Evolutionary conservation across 1,140 invertebrate genomes (phyloP).

Genomic region (Bombus polaris): DNA sequence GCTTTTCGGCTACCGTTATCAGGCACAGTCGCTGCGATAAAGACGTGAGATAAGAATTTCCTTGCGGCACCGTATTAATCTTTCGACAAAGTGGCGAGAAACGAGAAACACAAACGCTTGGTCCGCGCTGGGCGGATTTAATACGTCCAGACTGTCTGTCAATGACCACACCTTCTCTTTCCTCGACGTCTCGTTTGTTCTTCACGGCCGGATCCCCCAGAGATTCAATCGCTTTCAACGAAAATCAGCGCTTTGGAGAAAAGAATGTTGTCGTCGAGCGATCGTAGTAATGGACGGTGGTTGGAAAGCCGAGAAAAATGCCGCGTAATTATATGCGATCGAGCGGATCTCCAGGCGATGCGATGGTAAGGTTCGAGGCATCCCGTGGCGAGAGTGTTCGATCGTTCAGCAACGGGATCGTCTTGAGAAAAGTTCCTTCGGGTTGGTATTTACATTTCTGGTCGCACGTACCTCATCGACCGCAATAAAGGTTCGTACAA

Average conservation of each 20-base stretch:
- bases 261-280: background rate
- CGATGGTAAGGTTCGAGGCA: background rate
- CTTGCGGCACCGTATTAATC: slow-evolving; percentile 60
- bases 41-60: slow-evolving; percentile 64
- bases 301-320: slow-evolving; percentile 14
- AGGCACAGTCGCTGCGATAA: slow-evolving; percentile 44
- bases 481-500: slow-evolving; percentile 45
- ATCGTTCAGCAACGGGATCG: slow-evolving; percentile 29
- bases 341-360: background rate
- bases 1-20: slow-evolving; percentile 65
- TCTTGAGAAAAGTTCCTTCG: background rate
- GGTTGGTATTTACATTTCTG: slow-evolving; percentile 43
- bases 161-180: slow-evolving; percentile 69
- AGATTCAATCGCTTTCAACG: slow-evolving; percentile 3
- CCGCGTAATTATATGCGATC: slow-evolving; percentile 19
- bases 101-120: slow-evolving; percentile 56
- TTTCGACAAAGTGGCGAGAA: slow-evolving; percentile 70
- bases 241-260: background rate
- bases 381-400: slow-evolving; percentile 35
- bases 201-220: slow-evolving; percentile 29
- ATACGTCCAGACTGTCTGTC: slow-evolving; percentile 65
- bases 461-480: slow-evolving; percentile 29
- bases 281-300: slow-evolving; percentile 19
- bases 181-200: slow-evolving; percentile 56
- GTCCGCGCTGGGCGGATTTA: slow-evolving; percentile 65